Evolutionary conservation across 2,113 vertebrate species (phyloP), one percentile per base, ranked within the genome.

Genomic region (Anguilla rostrata): DNA sequence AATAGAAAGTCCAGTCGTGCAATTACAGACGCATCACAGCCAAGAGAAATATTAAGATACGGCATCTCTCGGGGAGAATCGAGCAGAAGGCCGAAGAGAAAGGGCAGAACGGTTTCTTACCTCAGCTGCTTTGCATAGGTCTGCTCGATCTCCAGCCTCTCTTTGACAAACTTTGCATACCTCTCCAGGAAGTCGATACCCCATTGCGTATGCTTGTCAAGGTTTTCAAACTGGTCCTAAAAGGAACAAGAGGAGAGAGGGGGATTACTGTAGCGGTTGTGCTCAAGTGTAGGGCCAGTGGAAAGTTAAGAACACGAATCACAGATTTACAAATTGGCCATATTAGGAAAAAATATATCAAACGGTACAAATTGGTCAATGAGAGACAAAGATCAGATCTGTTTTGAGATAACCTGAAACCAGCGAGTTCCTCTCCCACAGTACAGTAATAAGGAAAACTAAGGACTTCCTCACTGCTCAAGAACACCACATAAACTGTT

Each of bases 151-250:
- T 99, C 98, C 96, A 99, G 96, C 90, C 98, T 95, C 92, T 99
- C 98, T 94, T 99, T 99, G 57, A 99, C 98, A 93, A 99, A 99
- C 92, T 99, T 99, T 91, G 97, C 96, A 0, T 99, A 99, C 93
- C 97, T 97, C 92, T 99, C 98, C 91, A 99, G 92, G 94, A 99
- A 99, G 95, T 99, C 98, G 89, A 99, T 98, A 84, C 98, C 98
- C 98, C 98, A 99, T 87, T 99, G 98, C 0, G 98, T 98, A 93
- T 99, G 98, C 92, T 98, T 99, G 94, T 99, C 98, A 94, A 99
- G 95, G 93, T 98, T 99, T 87, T 99, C 98, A 90, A 99, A 99
- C 92, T 99, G 98, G 96, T 99, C 98, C 98, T 99, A 91, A 87
- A 95, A 95, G 92, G 92, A 66, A 85, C 92, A 87, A 11, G 87